Conservation (phyloP, 1,140 invertebrate genomes). For the Panagrolaimus sp. region DNA sequence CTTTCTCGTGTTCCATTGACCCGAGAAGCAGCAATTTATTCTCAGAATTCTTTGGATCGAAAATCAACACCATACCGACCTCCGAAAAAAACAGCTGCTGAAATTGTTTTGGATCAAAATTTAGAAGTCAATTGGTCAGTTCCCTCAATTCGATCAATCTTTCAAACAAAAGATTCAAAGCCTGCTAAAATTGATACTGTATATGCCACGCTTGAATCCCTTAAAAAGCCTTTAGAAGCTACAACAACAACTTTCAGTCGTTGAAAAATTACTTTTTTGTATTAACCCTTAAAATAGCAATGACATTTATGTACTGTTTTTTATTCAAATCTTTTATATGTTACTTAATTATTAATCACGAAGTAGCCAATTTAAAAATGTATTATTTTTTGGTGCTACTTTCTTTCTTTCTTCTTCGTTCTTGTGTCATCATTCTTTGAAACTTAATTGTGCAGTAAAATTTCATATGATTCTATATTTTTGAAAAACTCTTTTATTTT, state of each 20-base stretch:
- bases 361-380: too few species aligned
- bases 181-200: constrained; percentile 20
- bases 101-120: constrained; percentile 15
- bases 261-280: background rate
- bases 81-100: constrained; percentile 12
- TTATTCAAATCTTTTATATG: too few species aligned
- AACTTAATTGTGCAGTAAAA: too few species aligned
- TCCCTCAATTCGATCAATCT: background rate
- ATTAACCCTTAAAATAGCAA: too few species aligned
- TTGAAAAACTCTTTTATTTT: too few species aligned
- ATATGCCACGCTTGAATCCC: constrained; percentile 19
- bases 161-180: constrained; percentile 18
- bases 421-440: too few species aligned
- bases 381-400: too few species aligned
- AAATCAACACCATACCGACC: constrained; percentile 6
- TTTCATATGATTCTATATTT: too few species aligned
- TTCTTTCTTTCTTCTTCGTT: too few species aligned
- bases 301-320: too few species aligned
- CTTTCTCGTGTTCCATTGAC: background rate
- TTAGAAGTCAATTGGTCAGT: constrained; percentile 19
- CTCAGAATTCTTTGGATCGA: background rate
- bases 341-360: too few species aligned
- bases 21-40: background rate
- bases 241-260: background rate
- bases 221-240: constrained; percentile 2